Evolutionary conservation across 2,797 vertebrate genomes (phyloP).

Genomic region (Borostomias antarcticus): DNA sequence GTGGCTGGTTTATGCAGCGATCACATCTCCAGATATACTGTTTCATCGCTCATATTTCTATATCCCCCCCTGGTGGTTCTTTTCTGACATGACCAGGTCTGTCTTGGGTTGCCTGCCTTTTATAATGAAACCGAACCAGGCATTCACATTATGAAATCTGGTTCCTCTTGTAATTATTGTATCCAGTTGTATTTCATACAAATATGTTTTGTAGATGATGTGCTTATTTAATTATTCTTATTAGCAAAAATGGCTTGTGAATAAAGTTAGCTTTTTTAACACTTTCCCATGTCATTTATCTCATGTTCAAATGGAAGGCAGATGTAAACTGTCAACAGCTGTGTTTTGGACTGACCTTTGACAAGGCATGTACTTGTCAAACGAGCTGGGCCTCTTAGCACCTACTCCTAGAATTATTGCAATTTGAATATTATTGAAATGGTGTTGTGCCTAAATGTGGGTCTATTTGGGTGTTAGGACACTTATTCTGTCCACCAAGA

Average conservation of each 20-base stretch:
- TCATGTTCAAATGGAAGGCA: constrained; percentile 37
- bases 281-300: constrained; percentile 51
- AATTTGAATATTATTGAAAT: constrained; percentile 6
- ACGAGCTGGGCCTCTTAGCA: constrained; percentile 37
- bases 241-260: constrained; percentile 58
- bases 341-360: constrained; percentile 29
- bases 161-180: constrained; percentile 51
- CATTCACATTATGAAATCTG: constrained; percentile 23
- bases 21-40: not conserved
- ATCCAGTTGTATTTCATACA: constrained; percentile 17
- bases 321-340: constrained; percentile 19
- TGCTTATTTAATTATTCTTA: constrained; percentile 66
- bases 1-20: constrained; percentile 2
- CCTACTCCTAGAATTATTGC: constrained; percentile 25
- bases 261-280: constrained; percentile 49
- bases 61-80: constrained; percentile 8
- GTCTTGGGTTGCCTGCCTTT: constrained; percentile 19
- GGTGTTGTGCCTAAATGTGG: not conserved
- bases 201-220: constrained; percentile 44
- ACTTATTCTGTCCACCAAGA: not conserved
- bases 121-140: constrained; percentile 11
- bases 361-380: constrained; percentile 26
- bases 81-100: not conserved
- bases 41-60: constrained; percentile 16
- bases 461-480: not conserved